Conservation (phyloP, 2,888 invertebrate genomes). For the Exocentrus adspersus region DNA sequence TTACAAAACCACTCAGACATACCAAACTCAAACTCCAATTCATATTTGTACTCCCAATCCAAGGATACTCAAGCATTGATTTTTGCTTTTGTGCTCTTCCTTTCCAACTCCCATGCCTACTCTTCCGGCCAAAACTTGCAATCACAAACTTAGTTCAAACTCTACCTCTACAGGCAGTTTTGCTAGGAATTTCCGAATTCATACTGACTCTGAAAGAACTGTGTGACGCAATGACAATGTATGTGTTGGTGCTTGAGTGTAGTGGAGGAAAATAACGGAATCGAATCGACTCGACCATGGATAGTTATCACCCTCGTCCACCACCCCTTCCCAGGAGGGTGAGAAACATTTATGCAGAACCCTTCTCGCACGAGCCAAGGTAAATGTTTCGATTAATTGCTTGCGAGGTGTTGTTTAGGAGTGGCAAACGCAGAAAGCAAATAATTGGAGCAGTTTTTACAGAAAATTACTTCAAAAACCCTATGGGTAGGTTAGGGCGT, state of each 20-base stretch:
- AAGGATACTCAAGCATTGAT: too few species aligned
- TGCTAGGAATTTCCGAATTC: neutral
- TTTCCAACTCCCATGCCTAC: too few species aligned
- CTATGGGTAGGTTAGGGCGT: too few species aligned
- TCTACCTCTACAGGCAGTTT: neutral
- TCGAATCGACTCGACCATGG: slow-evolving; percentile 62
- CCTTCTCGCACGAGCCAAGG: slow-evolving; percentile 69
- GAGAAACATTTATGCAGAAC: slow-evolving; percentile 74
- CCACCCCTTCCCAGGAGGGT: slow-evolving; percentile 72
- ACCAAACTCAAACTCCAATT: too few species aligned
- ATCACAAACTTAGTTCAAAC: neutral
- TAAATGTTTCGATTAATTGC: slow-evolving; percentile 48
- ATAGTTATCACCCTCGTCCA: slow-evolving; percentile 73
- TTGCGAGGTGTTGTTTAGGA: too few species aligned
- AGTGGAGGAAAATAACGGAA: slow-evolving; percentile 36
- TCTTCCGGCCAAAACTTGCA: too few species aligned
- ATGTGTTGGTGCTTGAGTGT: slow-evolving; percentile 55
- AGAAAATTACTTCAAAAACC: too few species aligned
- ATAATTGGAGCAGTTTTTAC: too few species aligned
- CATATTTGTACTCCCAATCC: too few species aligned
- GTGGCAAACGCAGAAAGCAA: too few species aligned
- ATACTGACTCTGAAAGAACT: neutral
- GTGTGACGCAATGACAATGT: slow-evolving; percentile 40
- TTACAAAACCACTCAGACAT: too few species aligned
- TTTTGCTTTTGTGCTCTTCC: too few species aligned